Evolutionary conservation across 1,140 invertebrate genomes (phyloP).

Genomic region (Drosophila sucinea): DNA sequence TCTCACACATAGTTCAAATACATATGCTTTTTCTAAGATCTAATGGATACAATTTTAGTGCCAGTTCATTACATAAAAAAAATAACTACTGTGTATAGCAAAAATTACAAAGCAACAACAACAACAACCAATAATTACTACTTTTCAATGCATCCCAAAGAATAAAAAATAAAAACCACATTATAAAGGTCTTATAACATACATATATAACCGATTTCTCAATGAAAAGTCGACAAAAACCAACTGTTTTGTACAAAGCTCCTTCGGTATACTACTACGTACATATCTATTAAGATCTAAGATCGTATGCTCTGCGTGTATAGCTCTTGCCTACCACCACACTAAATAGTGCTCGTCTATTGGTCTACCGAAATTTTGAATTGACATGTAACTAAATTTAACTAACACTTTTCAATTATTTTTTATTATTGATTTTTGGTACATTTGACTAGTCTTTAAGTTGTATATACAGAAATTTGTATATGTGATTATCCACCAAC

Average conservation of each 20-base stretch:
- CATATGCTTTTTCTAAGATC: constrained; percentile 68
- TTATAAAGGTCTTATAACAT: constrained; percentile 40
- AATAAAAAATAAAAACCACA: constrained; percentile 35
- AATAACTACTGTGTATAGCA: constrained; percentile 69
- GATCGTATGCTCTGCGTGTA: constrained; percentile 47
- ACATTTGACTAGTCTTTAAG: constrained; percentile 73
- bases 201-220: constrained; percentile 22
- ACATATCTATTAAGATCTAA: constrained; percentile 51
- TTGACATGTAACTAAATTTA: constrained; percentile 76
- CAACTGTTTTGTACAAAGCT: constrained; percentile 58
- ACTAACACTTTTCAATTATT: constrained; percentile 69
- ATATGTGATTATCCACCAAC: constrained; percentile 51
- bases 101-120: constrained; percentile 49
- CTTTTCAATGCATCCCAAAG: constrained; percentile 52
- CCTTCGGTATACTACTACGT: constrained; percentile 25
- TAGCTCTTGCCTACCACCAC: constrained; percentile 56
- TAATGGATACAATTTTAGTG: constrained; percentile 38
- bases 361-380: constrained; percentile 59
- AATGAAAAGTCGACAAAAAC: constrained; percentile 50
- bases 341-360: constrained; percentile 69
- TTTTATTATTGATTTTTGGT: constrained; percentile 74
- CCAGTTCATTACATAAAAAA: constrained; percentile 32
- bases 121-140: constrained; percentile 39
- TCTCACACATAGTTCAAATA: constrained; percentile 84
- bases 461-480: constrained; percentile 78